phyloP scores from a whole-genome alignment of 2,888 invertebrate species.

The Nomada lathburiana region DNA sequence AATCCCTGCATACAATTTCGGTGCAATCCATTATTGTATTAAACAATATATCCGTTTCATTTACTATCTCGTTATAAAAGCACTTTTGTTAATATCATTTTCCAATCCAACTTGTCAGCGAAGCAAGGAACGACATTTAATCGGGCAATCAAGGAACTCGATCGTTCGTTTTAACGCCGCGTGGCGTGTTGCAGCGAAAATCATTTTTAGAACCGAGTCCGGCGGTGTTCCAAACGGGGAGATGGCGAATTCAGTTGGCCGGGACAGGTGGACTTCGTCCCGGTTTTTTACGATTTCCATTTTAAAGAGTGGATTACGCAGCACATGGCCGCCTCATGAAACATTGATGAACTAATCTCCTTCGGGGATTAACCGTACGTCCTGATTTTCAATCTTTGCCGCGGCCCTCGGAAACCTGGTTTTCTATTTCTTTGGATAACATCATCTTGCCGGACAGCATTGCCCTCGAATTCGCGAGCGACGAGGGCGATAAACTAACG shows the following conservation, averaged over 20 bases:
- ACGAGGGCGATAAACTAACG: conserved; percentile 3
- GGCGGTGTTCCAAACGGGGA: background rate
- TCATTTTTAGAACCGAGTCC: conserved; percentile 16
- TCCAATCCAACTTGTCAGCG: too few species aligned
- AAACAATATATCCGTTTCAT: too few species aligned
- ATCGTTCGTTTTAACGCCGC: background rate
- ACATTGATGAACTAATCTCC: conserved; percentile 75
- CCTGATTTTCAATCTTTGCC: conserved; percentile 66
- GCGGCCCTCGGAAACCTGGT: background rate
- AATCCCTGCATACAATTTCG: too few species aligned
- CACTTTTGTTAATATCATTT: too few species aligned
- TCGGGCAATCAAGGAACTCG: background rate
- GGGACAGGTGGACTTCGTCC: conserved; percentile 13
- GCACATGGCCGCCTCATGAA: conserved; percentile 70
- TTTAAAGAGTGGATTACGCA: conserved; percentile 74
- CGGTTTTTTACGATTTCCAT: conserved; percentile 66
- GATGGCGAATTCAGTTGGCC: conserved; percentile 29
- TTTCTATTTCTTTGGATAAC: background rate
- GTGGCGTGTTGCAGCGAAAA: background rate
- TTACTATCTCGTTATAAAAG: too few species aligned
- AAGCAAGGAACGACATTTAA: background rate
- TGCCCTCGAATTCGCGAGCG: background rate
- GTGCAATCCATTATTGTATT: too few species aligned
- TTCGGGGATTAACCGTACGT: conserved; percentile 53
- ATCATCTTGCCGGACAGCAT: conserved; percentile 13